Base-by-base conservation (phyloP, 2,113 vertebrate species). In the Ranitomeya imitator region DNA sequence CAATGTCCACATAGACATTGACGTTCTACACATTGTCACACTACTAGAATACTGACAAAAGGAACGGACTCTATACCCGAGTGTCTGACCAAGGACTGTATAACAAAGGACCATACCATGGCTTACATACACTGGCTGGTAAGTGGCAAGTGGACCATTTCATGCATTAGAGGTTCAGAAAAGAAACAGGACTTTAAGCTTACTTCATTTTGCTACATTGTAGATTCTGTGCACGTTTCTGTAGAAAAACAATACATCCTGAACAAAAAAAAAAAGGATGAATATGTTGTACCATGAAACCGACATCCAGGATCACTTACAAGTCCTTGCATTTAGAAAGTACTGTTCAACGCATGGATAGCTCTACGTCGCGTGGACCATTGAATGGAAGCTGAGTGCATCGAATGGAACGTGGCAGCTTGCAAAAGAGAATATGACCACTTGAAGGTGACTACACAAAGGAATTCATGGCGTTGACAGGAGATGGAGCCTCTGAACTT, bases 381-480 rank as follows among this genome's bases (percentile, higher is more conserved):
- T 16, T 67, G 23, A 26, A 63, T 77, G 45, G 67, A 54, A 83
- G 57, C 60, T 88, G 69, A 83, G 87, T 92, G 92, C 92, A 93
- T 92, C 90, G 87, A 90, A 92, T 86, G 90, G 82, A 92, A 93
- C 73, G 67, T 92, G 91, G 91, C 89, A 90, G 77, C 91, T 55
- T 77, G 85, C 55, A 59, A 85, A 77, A 90, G 85, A 85, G 92
- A 91, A 85, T 90, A 86, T 9, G 0, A 93, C 61, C 60, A 67
- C 60, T 23, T 55, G 12, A 19, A 81, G 23, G 65, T 51, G 85
- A 89, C 94, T 96, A 99, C 93, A 99, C 98, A 92, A 99, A 99
- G 16, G 98, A 99, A 95, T 99, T 99, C 96, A 99, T 99, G 93
- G 97, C 96, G 61, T 98, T 98, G 91, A 98, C 95, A 7, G 98